These are phyloP conservation scores for Lutjanus campechanus DNA, from an alignment of 2,797 vertebrate species.

Conservation along the genomic window DNA sequence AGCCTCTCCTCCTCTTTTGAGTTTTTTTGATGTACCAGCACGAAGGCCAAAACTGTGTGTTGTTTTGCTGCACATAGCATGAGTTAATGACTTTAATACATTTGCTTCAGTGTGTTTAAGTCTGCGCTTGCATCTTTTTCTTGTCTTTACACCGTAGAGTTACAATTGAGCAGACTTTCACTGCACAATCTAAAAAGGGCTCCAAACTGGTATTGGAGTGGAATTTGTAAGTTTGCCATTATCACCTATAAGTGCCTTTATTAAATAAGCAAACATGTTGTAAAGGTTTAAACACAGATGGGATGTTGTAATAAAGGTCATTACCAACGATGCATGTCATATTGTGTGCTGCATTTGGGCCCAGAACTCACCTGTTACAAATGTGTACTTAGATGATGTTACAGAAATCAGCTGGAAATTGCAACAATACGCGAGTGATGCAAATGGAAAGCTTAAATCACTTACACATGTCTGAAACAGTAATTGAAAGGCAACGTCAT, in stretches of 20 bases:
- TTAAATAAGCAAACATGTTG: not conserved
- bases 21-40: not conserved
- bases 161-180: not conserved
- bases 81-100: not conserved
- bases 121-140: not conserved
- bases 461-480: not conserved
- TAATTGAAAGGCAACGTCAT: constrained; percentile 13
- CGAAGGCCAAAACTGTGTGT: not conserved
- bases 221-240: too few relatives aligned
- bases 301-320: too few relatives aligned
- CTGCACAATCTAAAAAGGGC: too few relatives aligned
- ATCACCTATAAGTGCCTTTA: not conserved
- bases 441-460: not conserved
- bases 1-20: not conserved
- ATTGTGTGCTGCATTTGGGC: too few relatives aligned
- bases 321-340: too few relatives aligned
- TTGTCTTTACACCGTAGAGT: not conserved
- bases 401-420: constrained; percentile 3
- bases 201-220: too few relatives aligned
- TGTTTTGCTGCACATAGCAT: not conserved
- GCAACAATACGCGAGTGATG: not conserved
- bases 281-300: too few relatives aligned
- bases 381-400: constrained; percentile 4
- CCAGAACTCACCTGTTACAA: too few relatives aligned
- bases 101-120: not conserved